Evolutionary conservation across 2,797 vertebrate species (phyloP).

Genomic region (Gobio occitaniae): DNA sequence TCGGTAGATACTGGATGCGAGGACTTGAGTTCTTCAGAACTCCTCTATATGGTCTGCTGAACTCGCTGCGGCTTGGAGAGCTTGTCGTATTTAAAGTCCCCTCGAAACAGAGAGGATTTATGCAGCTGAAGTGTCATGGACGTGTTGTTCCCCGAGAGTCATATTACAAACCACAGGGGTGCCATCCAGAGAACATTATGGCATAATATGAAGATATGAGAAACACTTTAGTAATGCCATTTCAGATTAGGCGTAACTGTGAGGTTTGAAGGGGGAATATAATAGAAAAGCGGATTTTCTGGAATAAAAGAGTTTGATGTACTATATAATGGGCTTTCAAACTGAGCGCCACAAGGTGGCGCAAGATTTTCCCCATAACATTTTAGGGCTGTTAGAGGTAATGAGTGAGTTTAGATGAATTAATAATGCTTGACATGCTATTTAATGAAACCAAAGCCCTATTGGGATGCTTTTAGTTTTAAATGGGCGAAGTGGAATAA

Average conservation of each 20-base stretch:
- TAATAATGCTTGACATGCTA: slow-evolving; percentile 11
- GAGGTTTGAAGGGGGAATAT: slow-evolving; percentile 30
- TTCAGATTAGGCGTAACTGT: slow-evolving; percentile 52
- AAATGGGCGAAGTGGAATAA: neutral
- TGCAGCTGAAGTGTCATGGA: slow-evolving; percentile 44
- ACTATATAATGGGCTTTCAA: slow-evolving; percentile 16
- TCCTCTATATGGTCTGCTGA: slow-evolving; percentile 47
- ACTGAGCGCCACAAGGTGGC: neutral
- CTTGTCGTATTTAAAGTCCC: slow-evolving; percentile 42
- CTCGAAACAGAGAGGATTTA: slow-evolving; percentile 51
- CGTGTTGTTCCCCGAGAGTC: slow-evolving; percentile 52
- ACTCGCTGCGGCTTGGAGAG: slow-evolving; percentile 42
- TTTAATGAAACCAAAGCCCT: slow-evolving; percentile 17
- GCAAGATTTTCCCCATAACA: neutral
- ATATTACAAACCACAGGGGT: slow-evolving; percentile 58
- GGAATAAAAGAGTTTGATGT: slow-evolving; percentile 19
- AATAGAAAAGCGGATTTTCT: slow-evolving; percentile 7
- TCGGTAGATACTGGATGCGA: slow-evolving; percentile 50
- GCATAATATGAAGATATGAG: slow-evolving; percentile 61
- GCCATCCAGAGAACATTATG: slow-evolving; percentile 42
- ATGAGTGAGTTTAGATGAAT: neutral
- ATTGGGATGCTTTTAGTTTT: neutral
- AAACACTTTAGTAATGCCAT: slow-evolving; percentile 57
- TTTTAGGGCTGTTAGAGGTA: neutral
- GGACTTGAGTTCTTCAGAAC: slow-evolving; percentile 44